Percentiles rank a stretch among this genome's conserved stretches.
Conservation (phyloP, 1,140 invertebrate genomes). For the Zophobas atratus region DNA sequence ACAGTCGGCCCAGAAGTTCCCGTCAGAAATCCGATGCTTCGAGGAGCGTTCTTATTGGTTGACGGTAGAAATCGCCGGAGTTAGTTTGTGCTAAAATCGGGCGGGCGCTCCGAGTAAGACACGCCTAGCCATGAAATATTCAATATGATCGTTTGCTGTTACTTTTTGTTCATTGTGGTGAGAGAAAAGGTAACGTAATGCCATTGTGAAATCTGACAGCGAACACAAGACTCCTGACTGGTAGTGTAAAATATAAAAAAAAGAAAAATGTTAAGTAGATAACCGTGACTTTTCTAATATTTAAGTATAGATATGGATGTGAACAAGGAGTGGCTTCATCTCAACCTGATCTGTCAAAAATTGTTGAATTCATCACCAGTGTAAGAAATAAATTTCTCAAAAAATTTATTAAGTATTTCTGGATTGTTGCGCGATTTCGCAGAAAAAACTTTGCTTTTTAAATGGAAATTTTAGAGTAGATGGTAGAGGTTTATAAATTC, state of each 20-base stretch:
- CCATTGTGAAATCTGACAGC: slow-evolving; percentile 40
- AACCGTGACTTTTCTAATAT: not conserved
- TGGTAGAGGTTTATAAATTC: too few relatives aligned
- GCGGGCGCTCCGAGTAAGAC: slow-evolving; percentile 22
- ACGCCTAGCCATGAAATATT: slow-evolving; percentile 25
- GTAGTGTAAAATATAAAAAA: slow-evolving; percentile 12
- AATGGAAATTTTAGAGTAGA: too few relatives aligned
- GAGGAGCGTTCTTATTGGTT: slow-evolving; percentile 15
- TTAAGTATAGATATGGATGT: too few relatives aligned
- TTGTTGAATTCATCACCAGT: too few relatives aligned
- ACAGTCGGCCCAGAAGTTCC: slow-evolving; percentile 28
- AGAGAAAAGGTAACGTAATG: slow-evolving; percentile 21
- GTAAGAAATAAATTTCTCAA: too few relatives aligned
- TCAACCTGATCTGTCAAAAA: too few relatives aligned
- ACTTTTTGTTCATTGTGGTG: slow-evolving; percentile 8
- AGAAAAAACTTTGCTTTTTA: too few relatives aligned
- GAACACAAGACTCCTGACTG: slow-evolving; percentile 11
- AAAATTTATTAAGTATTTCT: too few relatives aligned
- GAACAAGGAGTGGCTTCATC: too few relatives aligned
- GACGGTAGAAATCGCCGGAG: slow-evolving; percentile 8
- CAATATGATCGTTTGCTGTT: slow-evolving; percentile 25
- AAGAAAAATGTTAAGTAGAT: not conserved
- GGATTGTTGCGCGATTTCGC: too few relatives aligned
- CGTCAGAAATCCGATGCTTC: slow-evolving; percentile 36
- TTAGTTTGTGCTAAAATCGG: slow-evolving; percentile 28